Evolutionary conservation across 2,113 vertebrate genomes (phyloP).

Genomic region (Silurus meridionalis): DNA sequence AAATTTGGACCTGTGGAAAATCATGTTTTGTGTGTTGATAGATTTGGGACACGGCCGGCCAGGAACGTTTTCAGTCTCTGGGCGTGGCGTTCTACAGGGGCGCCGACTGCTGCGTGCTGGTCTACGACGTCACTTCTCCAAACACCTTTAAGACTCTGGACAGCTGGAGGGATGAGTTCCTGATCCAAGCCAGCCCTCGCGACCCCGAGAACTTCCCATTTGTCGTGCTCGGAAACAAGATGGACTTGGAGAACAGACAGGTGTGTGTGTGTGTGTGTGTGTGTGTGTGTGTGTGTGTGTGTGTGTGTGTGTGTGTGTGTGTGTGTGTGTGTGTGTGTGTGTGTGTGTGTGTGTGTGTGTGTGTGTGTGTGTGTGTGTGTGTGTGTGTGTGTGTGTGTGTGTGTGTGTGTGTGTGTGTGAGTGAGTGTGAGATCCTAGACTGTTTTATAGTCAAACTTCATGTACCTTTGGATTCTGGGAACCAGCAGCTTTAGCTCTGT

Average conservation of each 20-base stretch:
- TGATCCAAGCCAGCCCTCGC: constrained; percentile 85
- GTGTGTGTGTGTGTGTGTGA: constrained; percentile 75
- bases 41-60: constrained; percentile 90
- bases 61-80: constrained; percentile 87
- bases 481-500: background rate
- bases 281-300: constrained; percentile 67
- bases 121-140: constrained; percentile 84
- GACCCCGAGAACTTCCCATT: constrained; percentile 89
- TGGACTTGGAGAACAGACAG: constrained; percentile 89
- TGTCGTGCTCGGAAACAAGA: constrained; percentile 86
- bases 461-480: background rate
- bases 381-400: constrained; percentile 72
- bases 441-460: background rate
- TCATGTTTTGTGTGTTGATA: constrained; percentile 45
- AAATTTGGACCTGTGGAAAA: background rate
- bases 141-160: constrained; percentile 86
- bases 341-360: constrained; percentile 74
- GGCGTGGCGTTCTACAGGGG: constrained; percentile 88
- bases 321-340: constrained; percentile 73
- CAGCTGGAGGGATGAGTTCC: constrained; percentile 87
- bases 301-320: constrained; percentile 74
- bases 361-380: constrained; percentile 73
- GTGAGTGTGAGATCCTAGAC: background rate
- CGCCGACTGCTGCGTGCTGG: constrained; percentile 86
- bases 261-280: constrained; percentile 82